Conservation (phyloP, 2,113 vertebrate genomes). For the Conger conger region DNA sequence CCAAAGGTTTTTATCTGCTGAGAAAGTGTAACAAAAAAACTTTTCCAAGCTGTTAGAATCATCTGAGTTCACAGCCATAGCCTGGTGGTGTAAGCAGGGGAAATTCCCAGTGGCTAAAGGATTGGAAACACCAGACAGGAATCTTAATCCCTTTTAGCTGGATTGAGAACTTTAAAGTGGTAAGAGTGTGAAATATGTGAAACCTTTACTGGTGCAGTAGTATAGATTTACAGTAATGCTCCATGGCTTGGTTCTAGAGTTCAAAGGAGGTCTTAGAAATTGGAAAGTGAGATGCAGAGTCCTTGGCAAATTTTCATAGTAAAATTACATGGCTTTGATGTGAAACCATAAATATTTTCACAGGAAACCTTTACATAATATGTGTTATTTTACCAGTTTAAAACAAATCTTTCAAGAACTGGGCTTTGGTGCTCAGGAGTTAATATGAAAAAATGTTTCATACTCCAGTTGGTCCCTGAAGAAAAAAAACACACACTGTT, state of each 20-base stretch:
- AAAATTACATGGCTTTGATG: background rate
- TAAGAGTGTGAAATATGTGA: background rate
- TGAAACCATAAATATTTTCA: background rate
- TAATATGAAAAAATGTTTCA: background rate
- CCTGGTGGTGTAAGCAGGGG: background rate
- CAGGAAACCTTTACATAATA: background rate
- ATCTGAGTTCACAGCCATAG: background rate
- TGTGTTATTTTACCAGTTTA: background rate
- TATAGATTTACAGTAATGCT: background rate
- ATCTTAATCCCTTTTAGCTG: background rate
- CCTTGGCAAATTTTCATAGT: background rate
- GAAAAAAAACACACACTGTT: background rate
- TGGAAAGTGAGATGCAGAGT: background rate
- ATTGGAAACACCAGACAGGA: background rate
- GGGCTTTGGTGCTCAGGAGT: background rate
- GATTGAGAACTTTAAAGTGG: background rate
- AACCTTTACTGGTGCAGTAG: background rate
- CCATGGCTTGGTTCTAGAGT: background rate
- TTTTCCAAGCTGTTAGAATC: background rate
- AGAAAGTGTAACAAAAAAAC: background rate
- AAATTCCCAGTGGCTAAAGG: background rate
- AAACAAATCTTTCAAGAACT: background rate
- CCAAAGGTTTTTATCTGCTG: background rate
- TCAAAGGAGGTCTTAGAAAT: background rate
- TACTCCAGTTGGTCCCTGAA: background rate